Base-by-base conservation (phyloP, 2,797 vertebrate species). In the Falco columbarius region DNA sequence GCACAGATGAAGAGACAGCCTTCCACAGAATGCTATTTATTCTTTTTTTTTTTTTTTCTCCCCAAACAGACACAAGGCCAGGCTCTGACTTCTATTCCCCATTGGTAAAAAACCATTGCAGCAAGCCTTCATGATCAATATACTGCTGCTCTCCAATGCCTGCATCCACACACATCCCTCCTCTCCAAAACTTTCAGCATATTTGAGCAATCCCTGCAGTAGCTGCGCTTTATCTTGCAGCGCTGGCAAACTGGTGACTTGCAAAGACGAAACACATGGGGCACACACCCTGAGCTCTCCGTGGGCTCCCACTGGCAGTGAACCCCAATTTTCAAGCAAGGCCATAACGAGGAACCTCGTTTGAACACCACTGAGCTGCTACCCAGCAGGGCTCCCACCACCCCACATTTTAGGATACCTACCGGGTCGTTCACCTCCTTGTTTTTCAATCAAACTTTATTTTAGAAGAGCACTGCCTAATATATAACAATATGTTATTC, bases 341-440 rank as follows among this genome's bases (percentile, higher is more conserved):
- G 15, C 34, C 34, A 42, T 1, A 36, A 42, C 38, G 42, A 40
- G 3, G 61, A n/a, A 54, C 14, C 68, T 61, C 0, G 0, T 9
- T 29, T 18, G 32, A 61, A 23, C 65, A 36, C 47, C 38, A 40
- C 24, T 59, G 56, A 77, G 18, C 65, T 49, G 49, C 0, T 1
- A n/a, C 27, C 52, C 9, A 12, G 36, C 17, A 16, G 20, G 26
- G 46, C 36, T 38, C 52, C 36, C 2, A 0, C 7, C 10, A 62
- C 42, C 38, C 67, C 34, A 21, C 56, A 30, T 20, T 38, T 36
- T 2, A 3, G 61, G 66, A 47, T 30, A 54, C 22, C 11, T 15
- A 15, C 24, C 40, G 1, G 4, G 36, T 30, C 49, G 21, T 38
- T 86, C 83, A 61, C 13, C 5, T 27, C 13, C 16, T 10, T n/a